Conservation (phyloP, 2,113 vertebrate species). For the Conger conger region DNA sequence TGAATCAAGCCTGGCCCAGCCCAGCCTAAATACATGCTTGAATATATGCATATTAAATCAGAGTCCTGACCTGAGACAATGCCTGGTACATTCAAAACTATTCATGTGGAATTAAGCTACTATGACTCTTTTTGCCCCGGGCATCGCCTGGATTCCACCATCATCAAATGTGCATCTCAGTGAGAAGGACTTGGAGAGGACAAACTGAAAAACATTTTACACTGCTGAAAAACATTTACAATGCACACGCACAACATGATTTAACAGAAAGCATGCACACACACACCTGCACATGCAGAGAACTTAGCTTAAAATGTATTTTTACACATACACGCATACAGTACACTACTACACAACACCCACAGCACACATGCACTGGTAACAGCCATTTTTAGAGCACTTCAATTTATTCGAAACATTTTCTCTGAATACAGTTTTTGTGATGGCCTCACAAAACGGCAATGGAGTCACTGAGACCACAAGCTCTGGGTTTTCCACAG, state of each 20-base stretch:
- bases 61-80: not conserved
- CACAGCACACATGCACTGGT: no score
- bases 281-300: not conserved
- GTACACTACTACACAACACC: not conserved
- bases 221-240: not conserved
- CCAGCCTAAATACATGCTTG: not conserved
- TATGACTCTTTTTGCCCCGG: not conserved
- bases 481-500: not conserved
- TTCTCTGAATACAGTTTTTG: slow-evolving; percentile 11
- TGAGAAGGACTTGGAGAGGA: not conserved
- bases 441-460: not conserved
- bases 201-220: not conserved
- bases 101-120: not conserved
- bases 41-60: not conserved
- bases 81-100: not conserved
- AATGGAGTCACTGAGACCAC: no score
- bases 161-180: slow-evolving; percentile 9
- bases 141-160: not conserved
- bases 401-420: not conserved
- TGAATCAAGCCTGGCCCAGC: no score
- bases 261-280: not conserved
- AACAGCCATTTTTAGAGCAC: no score
- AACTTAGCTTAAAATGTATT: no score
- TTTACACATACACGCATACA: no score
- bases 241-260: not conserved